A percentile compares a stretch with the other conserved stretches of the same genome.
These are phyloP conservation scores for Anticlea derivata DNA, from an alignment of 2,888 invertebrate genomes.

Conservation along the genomic window DNA sequence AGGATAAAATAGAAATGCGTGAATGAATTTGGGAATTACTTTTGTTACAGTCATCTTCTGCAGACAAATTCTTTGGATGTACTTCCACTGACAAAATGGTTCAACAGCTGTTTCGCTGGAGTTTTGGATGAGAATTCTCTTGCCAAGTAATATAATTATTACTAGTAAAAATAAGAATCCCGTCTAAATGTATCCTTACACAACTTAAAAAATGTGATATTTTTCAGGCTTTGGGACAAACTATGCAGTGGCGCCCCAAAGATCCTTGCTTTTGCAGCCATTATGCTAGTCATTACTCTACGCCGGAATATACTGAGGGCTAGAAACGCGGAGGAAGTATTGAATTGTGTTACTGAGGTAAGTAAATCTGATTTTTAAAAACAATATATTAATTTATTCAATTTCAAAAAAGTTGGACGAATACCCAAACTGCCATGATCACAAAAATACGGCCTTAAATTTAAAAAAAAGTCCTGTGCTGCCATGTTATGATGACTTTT, in stretches of 20 bases:
- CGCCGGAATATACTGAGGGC: conserved; percentile 87
- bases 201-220: too few species aligned
- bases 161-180: too few species aligned
- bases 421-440: not conserved
- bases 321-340: conserved; percentile 82
- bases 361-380: conserved; percentile 40
- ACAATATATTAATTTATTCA: not conserved
- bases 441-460: not conserved
- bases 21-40: too few species aligned
- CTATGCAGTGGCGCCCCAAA: conserved; percentile 93
- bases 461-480: conserved; percentile 8
- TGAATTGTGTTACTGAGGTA: conserved; percentile 87
- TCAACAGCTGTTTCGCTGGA: conserved; percentile 92
- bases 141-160: conserved; percentile 84
- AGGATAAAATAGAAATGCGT: too few species aligned
- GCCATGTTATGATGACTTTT: conserved; percentile 9
- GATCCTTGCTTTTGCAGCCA: conserved; percentile 90
- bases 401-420: not conserved
- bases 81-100: conserved; percentile 91
- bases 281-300: conserved; percentile 88
- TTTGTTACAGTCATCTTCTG: conserved; percentile 84
- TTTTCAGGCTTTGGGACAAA: conserved; percentile 93
- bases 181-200: too few species aligned
- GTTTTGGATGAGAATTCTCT: conserved; percentile 90
- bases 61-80: conserved; percentile 85